Evolutionary conservation across 2,113 vertebrate species (phyloP), one percentile per base, ranked within the genome.

Genomic region (Montifringilla adamsi): DNA sequence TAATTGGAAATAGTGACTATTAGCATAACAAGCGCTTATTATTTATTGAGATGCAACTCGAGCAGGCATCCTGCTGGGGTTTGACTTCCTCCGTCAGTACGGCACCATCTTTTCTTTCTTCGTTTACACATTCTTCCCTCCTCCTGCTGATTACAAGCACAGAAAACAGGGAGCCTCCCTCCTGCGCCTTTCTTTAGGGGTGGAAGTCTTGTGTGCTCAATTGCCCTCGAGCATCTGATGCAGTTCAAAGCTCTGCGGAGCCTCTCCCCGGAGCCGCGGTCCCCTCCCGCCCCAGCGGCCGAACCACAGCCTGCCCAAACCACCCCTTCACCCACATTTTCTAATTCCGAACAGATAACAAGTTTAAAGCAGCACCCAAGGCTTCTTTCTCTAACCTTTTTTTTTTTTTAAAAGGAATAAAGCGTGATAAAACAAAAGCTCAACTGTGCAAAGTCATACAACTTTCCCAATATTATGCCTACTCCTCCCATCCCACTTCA

Each of bases 21-120:
- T 96, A 97, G 82, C 97, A 97, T 97, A 90, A 97, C 95, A 97
- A 96, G 67, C 4, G 15, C 63, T 85, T 92, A 94, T 92, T 87
- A 93, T 73, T 96, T 90, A 66, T 75, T 55, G 79, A 95, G 88
- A 79, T 66, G 68, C 81, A 83, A 72, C 83, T 81, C 28, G 27
- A 73, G 64, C 85, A 58, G 94, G 69, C 85, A 50, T 94, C 95
- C 96, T 86, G 95, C 75, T 89, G 94, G 74, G 93, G 46, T 80
- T 79, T 52, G 75, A 91, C 80, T 89, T 33, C 89, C 53, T 53
- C 78, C 62, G 12, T 56, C 28, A 13, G 46, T 87, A 83, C 44
- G 59, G 79, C 68, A 80, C 66, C 58, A 53, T 91, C 80, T 89
- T 41, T 77, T 33, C 75, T 84, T 91, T 80, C 82, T 94, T 52